Conservation (phyloP, 2,113 vertebrate genomes). For the Perognathus longimembris region DNA sequence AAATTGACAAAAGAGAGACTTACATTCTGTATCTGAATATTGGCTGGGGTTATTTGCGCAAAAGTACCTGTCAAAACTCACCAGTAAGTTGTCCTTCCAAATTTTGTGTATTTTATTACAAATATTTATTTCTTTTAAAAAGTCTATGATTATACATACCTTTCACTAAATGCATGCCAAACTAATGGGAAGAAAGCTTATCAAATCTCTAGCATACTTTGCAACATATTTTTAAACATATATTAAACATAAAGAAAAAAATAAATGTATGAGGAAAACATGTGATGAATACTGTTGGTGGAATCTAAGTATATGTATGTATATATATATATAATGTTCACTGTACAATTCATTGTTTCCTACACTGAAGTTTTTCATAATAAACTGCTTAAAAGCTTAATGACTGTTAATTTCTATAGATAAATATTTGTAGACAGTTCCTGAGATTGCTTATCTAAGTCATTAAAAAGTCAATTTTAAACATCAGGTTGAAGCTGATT, state of each 20-base stretch:
- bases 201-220: background rate
- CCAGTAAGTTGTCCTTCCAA: background rate
- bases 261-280: background rate
- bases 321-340: background rate
- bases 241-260: background rate
- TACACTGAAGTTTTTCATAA: background rate
- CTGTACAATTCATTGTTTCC: background rate
- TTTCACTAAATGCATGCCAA: background rate
- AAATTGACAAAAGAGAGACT: background rate
- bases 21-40: background rate
- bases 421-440: conserved; percentile 5
- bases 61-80: background rate
- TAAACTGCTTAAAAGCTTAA: background rate
- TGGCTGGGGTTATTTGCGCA: background rate
- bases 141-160: background rate
- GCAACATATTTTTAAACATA: background rate
- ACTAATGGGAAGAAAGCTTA: background rate
- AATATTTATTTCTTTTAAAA: background rate
- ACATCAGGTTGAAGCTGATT: background rate
- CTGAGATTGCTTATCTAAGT: background rate
- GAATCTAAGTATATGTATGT: background rate
- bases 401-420: conserved; percentile 4
- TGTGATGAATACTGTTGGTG: background rate
- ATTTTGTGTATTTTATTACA: background rate
- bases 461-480: conserved; percentile 5